phyloP scores from a whole-genome alignment of 2,888 invertebrate genomes.

The Coelopa pilipes region DNA sequence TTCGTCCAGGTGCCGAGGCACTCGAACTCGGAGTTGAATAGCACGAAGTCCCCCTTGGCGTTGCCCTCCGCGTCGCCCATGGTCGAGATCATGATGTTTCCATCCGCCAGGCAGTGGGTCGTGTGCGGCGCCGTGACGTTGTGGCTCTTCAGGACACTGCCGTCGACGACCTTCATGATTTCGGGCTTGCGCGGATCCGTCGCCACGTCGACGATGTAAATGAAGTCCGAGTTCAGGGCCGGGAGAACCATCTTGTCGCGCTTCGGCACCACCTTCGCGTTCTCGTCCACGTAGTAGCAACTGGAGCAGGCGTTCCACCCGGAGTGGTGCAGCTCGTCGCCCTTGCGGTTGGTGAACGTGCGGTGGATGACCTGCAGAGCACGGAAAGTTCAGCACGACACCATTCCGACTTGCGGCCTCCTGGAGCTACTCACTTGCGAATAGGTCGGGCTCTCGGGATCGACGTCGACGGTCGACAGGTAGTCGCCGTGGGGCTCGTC shows the following conservation, averaged over 20 bases:
- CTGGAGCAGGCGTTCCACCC: slow-evolving; percentile 99
- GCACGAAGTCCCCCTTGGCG: slow-evolving; percentile 86
- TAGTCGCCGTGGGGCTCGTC: slow-evolving; percentile 81
- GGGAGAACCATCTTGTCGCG: slow-evolving; percentile 87
- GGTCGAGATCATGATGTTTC: slow-evolving; percentile 94
- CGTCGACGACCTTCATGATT: slow-evolving; percentile 83
- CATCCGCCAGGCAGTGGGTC: slow-evolving; percentile 90
- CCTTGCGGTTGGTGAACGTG: slow-evolving; percentile 78
- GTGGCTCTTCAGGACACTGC: slow-evolving; percentile 78
- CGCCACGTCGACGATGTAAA: slow-evolving; percentile 86
- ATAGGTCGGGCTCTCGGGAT: slow-evolving; percentile 86
- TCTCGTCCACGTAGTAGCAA: slow-evolving; percentile 72
- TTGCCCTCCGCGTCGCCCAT: slow-evolving; percentile 91
- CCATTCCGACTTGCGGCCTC: background rate
- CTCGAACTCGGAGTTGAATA: slow-evolving; percentile 83
- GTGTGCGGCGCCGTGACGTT: slow-evolving; percentile 92
- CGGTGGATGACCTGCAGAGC: slow-evolving; percentile 83
- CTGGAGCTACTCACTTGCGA: slow-evolving; percentile 72
- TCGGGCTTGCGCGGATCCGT: slow-evolving; percentile 78
- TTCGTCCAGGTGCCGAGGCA: slow-evolving; percentile 78
- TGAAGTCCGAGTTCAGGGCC: slow-evolving; percentile 80
- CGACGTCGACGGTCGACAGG: slow-evolving; percentile 90
- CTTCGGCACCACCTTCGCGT: slow-evolving; percentile 67
- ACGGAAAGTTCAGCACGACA: background rate
- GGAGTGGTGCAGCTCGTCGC: slow-evolving; percentile 93